These are phyloP conservation scores for Hemibagrus wyckioides DNA, from an alignment of 2,113 vertebrate genomes.

Conservation along the genomic window DNA sequence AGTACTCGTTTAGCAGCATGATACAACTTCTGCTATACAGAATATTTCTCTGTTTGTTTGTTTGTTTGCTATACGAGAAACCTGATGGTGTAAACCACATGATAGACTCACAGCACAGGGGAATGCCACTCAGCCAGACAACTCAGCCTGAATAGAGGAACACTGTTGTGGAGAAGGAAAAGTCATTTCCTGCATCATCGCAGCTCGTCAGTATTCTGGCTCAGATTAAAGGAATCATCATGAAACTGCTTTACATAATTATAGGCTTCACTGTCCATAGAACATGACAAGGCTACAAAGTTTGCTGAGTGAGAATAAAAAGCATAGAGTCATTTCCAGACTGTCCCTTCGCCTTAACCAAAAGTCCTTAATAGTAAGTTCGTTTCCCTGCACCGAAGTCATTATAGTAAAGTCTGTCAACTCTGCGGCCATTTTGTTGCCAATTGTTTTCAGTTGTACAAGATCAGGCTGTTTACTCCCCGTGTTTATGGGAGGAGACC, in stretches of 20 bases:
- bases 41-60: neutral
- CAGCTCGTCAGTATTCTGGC: neutral
- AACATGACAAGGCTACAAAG: constrained; percentile 14
- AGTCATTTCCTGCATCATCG: neutral
- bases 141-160: neutral
- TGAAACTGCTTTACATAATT: constrained; percentile 23
- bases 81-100: neutral
- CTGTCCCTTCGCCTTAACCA: neutral
- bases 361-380: neutral
- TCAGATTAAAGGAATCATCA: constrained; percentile 12
- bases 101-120: neutral
- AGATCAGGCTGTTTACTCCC: neutral
- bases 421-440: neutral
- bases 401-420: neutral
- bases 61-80: neutral
- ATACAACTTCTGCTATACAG: neutral
- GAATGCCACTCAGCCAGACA: neutral
- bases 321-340: neutral
- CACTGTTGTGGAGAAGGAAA: constrained; percentile 5
- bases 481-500: neutral
- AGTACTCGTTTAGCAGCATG: neutral
- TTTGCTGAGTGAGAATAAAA: neutral
- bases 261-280: constrained; percentile 22
- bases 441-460: neutral
- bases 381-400: neutral